Evolutionary conservation across 2,797 vertebrate genomes (phyloP).

Genomic region (Enteromius anoplus): DNA sequence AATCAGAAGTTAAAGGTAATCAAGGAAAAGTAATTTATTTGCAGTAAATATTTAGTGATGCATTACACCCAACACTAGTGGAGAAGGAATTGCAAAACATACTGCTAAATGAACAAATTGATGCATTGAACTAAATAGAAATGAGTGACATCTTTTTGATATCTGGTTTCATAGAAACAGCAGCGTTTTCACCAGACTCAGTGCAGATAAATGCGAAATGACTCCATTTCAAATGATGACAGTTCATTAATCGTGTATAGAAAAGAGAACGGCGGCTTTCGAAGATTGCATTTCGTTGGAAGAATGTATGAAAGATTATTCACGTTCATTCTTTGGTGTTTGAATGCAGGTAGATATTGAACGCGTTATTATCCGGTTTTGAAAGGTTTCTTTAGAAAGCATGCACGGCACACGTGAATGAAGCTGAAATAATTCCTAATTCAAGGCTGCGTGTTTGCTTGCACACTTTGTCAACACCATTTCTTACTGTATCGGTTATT

Average conservation of each 20-base stretch:
- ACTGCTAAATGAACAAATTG: background rate
- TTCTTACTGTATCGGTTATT: background rate
- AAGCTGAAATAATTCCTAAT: background rate
- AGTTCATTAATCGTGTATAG: constrained; percentile 9
- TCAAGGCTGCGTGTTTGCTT: background rate
- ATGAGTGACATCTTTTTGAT: background rate
- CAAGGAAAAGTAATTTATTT: background rate
- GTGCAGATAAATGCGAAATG: background rate
- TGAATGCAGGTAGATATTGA: background rate
- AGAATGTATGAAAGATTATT: background rate
- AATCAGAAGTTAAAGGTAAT: too few species aligned
- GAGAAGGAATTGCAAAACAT: background rate
- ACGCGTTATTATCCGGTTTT: too few species aligned
- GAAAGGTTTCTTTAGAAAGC: background rate
- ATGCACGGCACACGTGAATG: background rate
- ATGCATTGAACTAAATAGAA: background rate
- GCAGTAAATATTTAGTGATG: background rate
- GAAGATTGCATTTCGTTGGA: background rate
- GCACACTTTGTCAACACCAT: background rate
- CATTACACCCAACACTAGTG: background rate
- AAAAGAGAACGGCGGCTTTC: background rate
- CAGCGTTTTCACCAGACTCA: background rate
- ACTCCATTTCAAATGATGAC: background rate
- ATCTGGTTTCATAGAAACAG: background rate
- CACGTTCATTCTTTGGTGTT: background rate